Evolutionary conservation across 2,888 invertebrate genomes (phyloP), one percentile per base, ranked within the genome.

Genomic region (Lasioglossum oenotherae): DNA sequence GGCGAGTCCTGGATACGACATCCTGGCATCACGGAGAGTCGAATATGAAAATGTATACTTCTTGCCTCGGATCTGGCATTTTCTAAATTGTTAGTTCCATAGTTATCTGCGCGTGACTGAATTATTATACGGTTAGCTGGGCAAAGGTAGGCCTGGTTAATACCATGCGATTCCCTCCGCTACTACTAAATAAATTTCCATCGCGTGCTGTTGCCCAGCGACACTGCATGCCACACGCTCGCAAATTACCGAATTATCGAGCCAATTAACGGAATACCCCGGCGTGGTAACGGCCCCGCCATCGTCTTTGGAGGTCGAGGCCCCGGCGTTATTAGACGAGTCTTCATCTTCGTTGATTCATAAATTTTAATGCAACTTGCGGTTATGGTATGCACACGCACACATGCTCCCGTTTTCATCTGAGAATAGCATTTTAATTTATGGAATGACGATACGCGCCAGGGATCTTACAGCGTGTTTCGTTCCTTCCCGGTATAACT

Each of bases 21-120:
- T 81, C 77, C 27, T 49, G 72, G 41, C 64, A 77, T 64, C 74
- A 23, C 74, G 57, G n/a, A 12, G 71, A 80, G 72, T 57, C 67
- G n/a, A 74, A 78, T 78, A 78, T 84, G 60, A 10, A 84, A 78
- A 84, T 78, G 69, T n/a, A 57, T 44, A 69, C 67, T 81, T 31
- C 74, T 73, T n/a, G 31, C 23, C 8, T 53, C 12, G 38, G 19
- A 67, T 53, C 60, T 57, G 72, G 14, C 23, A 74, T 73, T 82
- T 80, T 75, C 41, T 73, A 82, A 82, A 82, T 76, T 82, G 60
- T 80, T 76, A 64, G 69, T 72, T 75, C 14, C 35, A 35, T 53
- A 81, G 23, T 78, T 77, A 75, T 76, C 73, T 64, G 71, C 71
- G 64, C 80, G 46, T 77, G 80, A 86, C 77, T 79, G 86, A 74